Evolutionary conservation across 2,888 invertebrate species (phyloP), one percentile per base, ranked within the genome.

Genomic region (Dromius quadrimaculatus): DNA sequence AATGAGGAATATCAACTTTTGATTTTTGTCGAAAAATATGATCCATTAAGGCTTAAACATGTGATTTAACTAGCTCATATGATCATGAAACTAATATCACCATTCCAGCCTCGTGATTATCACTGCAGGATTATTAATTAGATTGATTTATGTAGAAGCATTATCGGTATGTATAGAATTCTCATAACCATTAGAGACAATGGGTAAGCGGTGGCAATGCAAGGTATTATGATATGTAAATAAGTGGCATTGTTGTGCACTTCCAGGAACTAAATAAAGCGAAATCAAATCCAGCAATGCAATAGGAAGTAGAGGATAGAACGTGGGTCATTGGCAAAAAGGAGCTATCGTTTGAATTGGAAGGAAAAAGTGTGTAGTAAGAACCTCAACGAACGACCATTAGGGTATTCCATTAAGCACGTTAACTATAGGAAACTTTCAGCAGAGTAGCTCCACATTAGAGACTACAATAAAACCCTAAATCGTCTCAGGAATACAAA

Each of bases 401-500:
- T 68, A 68, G 68, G 43, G 57, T 43, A 43, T 68, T 59, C 57
- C 59, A 68, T 68, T 68, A 68, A 68, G 17, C 20, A 34, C 28
- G 59, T 59, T 59, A 43, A 66, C 54, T 43, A 54, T 68, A 45
- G 45, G 17, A 59, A 68, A 68, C 59, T 68, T 68, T 68, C 59
- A 59, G 59, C 54, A 22, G 43, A 59, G 59, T 19, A 3, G 64
- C n/a, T 17, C 45, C 64, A 47, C 64, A 64, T 64, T 64, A 64
- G 64, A 45, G 47, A 22, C 22, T 70, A 70, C 62, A 70, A 70
- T 62, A 70, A 70, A 70, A 70, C 70, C 62, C 62, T 62, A 68
- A 68, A 68, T 70, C 70, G 70, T 50, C 62, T 45, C 50, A 62
- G 62, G 70, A 45, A 70, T 70, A 70, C 70, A 70, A 70, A 70